Evolutionary conservation across 2,888 invertebrate genomes (phyloP).

Genomic region (Willowsia nigromaculata): DNA sequence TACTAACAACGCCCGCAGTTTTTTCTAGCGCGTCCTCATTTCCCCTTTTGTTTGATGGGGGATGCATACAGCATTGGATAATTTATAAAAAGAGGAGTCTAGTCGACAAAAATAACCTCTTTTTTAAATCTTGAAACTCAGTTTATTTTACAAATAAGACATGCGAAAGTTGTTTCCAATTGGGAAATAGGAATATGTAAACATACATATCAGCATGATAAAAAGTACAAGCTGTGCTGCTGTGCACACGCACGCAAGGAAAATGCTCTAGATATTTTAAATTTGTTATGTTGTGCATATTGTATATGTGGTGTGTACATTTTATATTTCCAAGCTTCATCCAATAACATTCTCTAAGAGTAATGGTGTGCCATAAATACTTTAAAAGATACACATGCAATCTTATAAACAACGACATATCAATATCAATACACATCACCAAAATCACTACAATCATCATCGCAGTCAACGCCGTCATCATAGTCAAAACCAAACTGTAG

Average conservation of each 20-base stretch:
- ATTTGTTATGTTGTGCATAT: no score
- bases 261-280: no score
- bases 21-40: background rate
- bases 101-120: slow-evolving; percentile 52
- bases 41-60: no score
- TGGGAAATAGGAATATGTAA: background rate
- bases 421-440: no score
- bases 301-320: no score
- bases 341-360: no score
- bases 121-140: background rate
- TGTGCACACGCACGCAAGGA: background rate
- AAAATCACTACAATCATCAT: background rate
- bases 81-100: no score
- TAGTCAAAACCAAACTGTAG: background rate
- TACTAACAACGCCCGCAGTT: background rate
- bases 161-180: background rate
- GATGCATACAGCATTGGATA: background rate
- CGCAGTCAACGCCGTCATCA: background rate
- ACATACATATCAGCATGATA: background rate
- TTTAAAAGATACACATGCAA: no score
- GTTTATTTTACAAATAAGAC: slow-evolving; percentile 53
- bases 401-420: no score
- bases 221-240: background rate
- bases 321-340: no score
- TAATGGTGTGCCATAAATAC: no score